Evolutionary conservation across 2,113 vertebrate species (phyloP).

Genomic region (mouse (Mus musculus)): DNA sequence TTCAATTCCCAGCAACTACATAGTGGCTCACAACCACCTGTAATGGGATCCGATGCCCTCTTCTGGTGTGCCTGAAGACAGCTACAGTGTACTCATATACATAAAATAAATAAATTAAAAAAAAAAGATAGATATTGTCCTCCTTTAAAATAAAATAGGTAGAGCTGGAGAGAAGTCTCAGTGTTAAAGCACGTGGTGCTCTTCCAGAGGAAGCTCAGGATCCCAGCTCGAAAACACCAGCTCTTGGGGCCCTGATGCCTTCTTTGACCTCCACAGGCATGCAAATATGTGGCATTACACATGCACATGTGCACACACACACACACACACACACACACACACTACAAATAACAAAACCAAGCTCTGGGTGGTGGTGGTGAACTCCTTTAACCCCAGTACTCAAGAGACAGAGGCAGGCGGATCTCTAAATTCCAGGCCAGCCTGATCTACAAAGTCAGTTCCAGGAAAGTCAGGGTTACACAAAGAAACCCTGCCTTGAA

Average conservation of each 20-base stretch:
- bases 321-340: neutral
- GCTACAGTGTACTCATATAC: no score
- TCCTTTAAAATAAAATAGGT: neutral
- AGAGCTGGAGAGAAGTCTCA: neutral
- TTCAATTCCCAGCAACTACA: no score
- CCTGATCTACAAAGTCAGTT: neutral
- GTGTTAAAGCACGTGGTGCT: neutral
- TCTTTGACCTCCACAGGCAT: neutral
- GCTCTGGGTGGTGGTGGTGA: neutral
- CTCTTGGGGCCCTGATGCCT: neutral
- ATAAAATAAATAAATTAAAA: no score
- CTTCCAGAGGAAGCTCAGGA: neutral
- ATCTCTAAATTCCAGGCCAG: neutral
- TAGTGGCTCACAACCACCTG: no score
- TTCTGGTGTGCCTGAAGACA: no score
- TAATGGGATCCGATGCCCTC: no score
- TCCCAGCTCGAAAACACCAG: no score
- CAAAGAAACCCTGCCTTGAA: neutral
- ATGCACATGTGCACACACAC: neutral
- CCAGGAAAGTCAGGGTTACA: neutral
- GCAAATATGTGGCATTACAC: neutral
- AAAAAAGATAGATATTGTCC: no score
- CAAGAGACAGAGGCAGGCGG: neutral
- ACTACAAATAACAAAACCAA: neutral
- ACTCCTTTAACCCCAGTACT: neutral